These are phyloP conservation scores for Cliona cf. orientalis DNA, from an alignment of 37 sponge, comb jelly and placozoan genomes.

Conservation along the genomic window DNA sequence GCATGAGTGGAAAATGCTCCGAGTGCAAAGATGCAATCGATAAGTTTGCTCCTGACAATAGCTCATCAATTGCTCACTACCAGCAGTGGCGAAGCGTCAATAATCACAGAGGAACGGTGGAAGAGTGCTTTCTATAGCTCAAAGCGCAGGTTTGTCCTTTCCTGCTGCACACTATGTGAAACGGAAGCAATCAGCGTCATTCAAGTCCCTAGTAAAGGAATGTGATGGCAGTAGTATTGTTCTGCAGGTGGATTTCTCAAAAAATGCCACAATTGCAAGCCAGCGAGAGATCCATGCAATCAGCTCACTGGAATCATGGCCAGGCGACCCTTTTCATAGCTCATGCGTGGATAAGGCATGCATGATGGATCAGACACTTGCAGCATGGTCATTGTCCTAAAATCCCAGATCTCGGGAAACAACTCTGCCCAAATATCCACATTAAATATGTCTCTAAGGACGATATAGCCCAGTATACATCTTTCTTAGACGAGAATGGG, in stretches of 20 bases:
- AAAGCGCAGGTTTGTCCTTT: slow-evolving; percentile 28
- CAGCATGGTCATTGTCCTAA: slow-evolving; percentile 7
- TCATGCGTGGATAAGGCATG: slow-evolving; percentile 44
- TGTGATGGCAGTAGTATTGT: slow-evolving; percentile 36
- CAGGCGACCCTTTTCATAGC: slow-evolving; percentile 49
- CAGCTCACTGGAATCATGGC: slow-evolving; percentile 41
- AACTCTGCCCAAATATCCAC: slow-evolving; percentile 14
- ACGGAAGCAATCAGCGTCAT: slow-evolving; percentile 29
- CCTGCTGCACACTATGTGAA: slow-evolving; percentile 40
- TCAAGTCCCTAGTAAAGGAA: not conserved
- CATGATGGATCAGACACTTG: slow-evolving; percentile 10
- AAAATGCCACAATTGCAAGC: slow-evolving; percentile 32
- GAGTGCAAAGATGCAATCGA: slow-evolving; percentile 23
- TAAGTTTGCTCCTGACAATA: slow-evolving; percentile 11
- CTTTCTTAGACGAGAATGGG: slow-evolving; percentile 13
- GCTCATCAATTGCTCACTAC: not conserved
- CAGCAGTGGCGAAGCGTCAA: slow-evolving; percentile 33
- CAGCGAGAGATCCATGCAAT: slow-evolving; percentile 10
- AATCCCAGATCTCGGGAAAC: too few relatives aligned
- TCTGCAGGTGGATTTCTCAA: slow-evolving; percentile 49
- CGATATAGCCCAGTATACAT: not conserved
- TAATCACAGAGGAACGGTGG: slow-evolving; percentile 29
- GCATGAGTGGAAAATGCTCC: slow-evolving; percentile 18
- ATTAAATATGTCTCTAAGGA: slow-evolving; percentile 11
- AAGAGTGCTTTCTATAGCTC: slow-evolving; percentile 8